Evolutionary conservation across 2,797 vertebrate genomes (phyloP).

Genomic region (Manis pentadactyla): DNA sequence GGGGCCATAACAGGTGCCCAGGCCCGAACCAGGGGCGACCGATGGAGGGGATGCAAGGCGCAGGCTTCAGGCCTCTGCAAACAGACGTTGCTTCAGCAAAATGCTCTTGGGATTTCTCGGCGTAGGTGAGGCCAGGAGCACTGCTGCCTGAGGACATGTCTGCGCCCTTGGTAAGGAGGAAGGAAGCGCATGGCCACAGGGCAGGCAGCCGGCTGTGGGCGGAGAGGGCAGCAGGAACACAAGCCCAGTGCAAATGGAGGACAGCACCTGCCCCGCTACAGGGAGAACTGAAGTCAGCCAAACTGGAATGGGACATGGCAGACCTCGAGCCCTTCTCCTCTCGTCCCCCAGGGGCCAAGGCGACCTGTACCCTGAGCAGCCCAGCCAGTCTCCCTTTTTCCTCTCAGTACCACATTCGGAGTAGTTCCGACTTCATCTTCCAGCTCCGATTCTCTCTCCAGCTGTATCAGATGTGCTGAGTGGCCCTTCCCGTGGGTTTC

Average conservation of each 20-base stretch:
- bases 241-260: background rate
- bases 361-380: too few relatives aligned
- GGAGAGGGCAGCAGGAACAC: too few relatives aligned
- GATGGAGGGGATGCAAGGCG: background rate
- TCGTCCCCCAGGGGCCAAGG: too few relatives aligned
- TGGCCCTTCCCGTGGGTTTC: background rate
- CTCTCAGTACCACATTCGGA: background rate
- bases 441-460: background rate
- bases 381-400: too few relatives aligned
- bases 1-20: too few relatives aligned
- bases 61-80: background rate
- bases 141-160: background rate
- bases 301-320: too few relatives aligned
- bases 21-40: too few relatives aligned
- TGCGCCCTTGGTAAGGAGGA: background rate
- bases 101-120: background rate
- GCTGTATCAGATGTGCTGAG: background rate
- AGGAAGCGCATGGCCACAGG: background rate
- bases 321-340: too few relatives aligned
- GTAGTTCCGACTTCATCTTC: background rate
- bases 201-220: background rate
- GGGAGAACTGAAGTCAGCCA: too few relatives aligned
- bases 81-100: background rate
- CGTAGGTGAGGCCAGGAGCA: background rate
- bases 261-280: rapidly evolving